Evolutionary conservation across 2,888 invertebrate species (phyloP).

Genomic region (Drosophila incognita): DNA sequence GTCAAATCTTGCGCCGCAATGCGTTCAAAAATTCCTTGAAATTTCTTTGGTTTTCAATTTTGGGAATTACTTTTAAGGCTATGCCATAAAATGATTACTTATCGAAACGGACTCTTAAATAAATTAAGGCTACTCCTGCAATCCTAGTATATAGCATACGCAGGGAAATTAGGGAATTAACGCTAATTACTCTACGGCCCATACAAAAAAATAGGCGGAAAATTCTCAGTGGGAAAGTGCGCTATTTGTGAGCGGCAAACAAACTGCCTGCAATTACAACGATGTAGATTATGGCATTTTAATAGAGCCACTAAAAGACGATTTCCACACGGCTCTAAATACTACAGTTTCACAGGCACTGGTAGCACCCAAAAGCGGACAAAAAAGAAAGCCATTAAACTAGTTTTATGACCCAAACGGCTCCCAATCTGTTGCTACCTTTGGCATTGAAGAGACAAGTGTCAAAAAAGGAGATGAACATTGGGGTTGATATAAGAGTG

Average conservation of each 20-base stretch:
- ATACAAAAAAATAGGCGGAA: conserved; percentile 31
- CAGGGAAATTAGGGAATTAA: conserved; percentile 6
- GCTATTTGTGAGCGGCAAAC: conserved; percentile 39
- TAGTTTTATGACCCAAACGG: conserved; percentile 7
- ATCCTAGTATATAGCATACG: not conserved
- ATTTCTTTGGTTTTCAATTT: conserved; percentile 12
- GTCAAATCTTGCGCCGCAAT: conserved; percentile 45
- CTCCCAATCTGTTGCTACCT: not conserved
- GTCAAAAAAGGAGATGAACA: conserved; percentile 5
- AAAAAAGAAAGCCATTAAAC: conserved; percentile 16
- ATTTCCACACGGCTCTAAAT: not conserved
- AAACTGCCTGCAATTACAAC: conserved; percentile 27
- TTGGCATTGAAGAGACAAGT: not conserved
- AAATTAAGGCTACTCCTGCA: not conserved
- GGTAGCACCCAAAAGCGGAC: conserved; percentile 2
- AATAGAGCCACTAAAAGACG: conserved; percentile 41
- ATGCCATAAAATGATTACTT: not conserved
- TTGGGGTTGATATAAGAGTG: fast-evolving
- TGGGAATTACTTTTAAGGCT: not conserved
- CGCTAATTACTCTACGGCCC: conserved; percentile 30
- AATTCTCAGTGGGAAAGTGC: conserved; percentile 9
- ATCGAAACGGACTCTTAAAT: not conserved
- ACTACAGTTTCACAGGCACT: not conserved
- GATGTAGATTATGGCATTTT: conserved; percentile 27
- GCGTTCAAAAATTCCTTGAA: conserved; percentile 48